Conservation (phyloP, 2,888 invertebrate species). For the Trachelus tabidus region DNA sequence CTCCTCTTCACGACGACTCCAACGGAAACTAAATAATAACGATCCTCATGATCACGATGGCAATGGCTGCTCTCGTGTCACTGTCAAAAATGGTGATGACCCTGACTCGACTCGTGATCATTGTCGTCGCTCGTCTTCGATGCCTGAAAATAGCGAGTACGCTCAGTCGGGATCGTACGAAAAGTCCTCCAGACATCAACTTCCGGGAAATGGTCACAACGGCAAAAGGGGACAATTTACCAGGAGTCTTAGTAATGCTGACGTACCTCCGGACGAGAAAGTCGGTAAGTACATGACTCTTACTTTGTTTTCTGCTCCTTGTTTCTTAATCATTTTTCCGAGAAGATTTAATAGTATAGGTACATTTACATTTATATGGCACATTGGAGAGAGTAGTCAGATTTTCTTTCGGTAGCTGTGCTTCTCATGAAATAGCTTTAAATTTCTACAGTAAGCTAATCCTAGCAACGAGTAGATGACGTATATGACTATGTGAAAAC, state of each 20-base stretch:
- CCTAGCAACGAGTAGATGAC: no score
- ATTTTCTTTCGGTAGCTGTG: no score
- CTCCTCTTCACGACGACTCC: slow-evolving; percentile 18
- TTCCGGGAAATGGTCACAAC: slow-evolving; percentile 52
- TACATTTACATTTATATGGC: no score
- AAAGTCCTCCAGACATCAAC: slow-evolving; percentile 56
- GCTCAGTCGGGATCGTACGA: slow-evolving; percentile 61
- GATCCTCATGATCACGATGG: background rate
- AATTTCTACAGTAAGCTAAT: no score
- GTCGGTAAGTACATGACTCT: slow-evolving; percentile 69
- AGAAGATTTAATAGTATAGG: no score
- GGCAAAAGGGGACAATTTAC: slow-evolving; percentile 74
- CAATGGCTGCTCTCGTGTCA: no score
- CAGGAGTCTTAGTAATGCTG: slow-evolving; percentile 84
- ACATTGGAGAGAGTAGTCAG: no score
- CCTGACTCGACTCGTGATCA: slow-evolving; percentile 39
- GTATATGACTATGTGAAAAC: no score
- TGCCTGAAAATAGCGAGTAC: slow-evolving; percentile 65
- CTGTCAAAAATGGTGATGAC: slow-evolving; percentile 24
- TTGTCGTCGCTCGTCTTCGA: slow-evolving; percentile 61
- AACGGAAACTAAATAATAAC: slow-evolving; percentile 37
- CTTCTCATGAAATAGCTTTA: no score
- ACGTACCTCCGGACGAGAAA: slow-evolving; percentile 87
- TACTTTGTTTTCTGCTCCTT: no score
- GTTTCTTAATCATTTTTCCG: no score